phyloP scores from a whole-genome alignment of 2,113 vertebrate genomes.

The Gavialis gangeticus region DNA sequence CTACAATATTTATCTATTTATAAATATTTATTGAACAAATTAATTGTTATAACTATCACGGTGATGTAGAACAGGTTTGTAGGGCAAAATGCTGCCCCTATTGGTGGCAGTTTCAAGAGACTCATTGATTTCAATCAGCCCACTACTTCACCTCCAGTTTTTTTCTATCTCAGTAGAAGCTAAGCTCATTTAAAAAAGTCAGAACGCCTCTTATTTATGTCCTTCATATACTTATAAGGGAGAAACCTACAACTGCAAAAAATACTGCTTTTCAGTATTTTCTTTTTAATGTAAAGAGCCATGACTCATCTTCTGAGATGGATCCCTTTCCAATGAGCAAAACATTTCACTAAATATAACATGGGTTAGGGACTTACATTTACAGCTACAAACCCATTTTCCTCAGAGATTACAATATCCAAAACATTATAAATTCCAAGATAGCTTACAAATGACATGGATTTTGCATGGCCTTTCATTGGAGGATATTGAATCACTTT shows the following conservation, averaged over 20 bases:
- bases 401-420: not conserved
- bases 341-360: not conserved
- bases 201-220: not conserved
- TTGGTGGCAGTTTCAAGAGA: not conserved
- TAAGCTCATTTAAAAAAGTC: not conserved
- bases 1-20: not conserved
- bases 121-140: not conserved
- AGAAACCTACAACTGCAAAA: not conserved
- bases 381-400: not conserved
- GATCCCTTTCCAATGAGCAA: not conserved
- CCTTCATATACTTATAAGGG: not conserved
- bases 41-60: not conserved
- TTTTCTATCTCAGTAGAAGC: not conserved
- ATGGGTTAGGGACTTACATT: not conserved
- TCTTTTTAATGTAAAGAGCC: constrained; percentile 30
- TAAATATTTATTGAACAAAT: not conserved
- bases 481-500: not conserved
- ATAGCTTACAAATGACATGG: not conserved
- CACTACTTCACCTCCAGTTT: not conserved
- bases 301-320: not conserved
- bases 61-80: not conserved
- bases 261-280: constrained; percentile 7
- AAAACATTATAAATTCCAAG: not conserved
- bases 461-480: not conserved
- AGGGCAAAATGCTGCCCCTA: not conserved